A percentile compares a stretch with the other conserved stretches of the same genome.
Evolutionary conservation across 2,113 vertebrate genomes (phyloP).

Genomic region (Poeciliopsis retropinna): DNA sequence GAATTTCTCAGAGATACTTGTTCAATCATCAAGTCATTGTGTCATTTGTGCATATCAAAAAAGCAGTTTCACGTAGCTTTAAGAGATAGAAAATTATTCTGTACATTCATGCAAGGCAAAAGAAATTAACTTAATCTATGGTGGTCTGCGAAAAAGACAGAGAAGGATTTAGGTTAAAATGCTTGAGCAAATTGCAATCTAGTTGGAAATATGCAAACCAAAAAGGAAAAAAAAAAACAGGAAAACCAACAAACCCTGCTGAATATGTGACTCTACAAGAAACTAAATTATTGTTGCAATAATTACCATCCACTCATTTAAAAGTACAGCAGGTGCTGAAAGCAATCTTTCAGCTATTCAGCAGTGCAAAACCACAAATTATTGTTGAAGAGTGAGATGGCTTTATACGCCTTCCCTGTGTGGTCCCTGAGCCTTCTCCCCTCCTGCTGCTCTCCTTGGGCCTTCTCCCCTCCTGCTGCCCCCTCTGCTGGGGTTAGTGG

Average conservation of each 20-base stretch:
- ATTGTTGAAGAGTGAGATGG: slow-evolving; percentile 56
- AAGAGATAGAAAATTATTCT: too few relatives aligned
- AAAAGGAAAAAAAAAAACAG: not conserved
- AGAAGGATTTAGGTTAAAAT: not conserved
- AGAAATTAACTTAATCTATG: too few relatives aligned
- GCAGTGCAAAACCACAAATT: slow-evolving; percentile 69
- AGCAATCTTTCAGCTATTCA: slow-evolving; percentile 57
- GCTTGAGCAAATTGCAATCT: not conserved
- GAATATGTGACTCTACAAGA: slow-evolving; percentile 27
- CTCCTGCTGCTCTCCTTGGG: slow-evolving; percentile 58
- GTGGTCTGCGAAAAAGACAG: too few relatives aligned
- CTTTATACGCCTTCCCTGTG: slow-evolving; percentile 71
- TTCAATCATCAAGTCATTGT: too few relatives aligned
- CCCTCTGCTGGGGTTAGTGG: slow-evolving; percentile 69
- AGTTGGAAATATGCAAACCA: not conserved
- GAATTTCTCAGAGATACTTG: too few relatives aligned
- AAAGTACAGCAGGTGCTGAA: slow-evolving; percentile 51
- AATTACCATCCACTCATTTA: slow-evolving; percentile 48
- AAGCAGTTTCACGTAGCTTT: too few relatives aligned
- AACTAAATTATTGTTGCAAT: slow-evolving; percentile 35
- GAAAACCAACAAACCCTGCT: not conserved
- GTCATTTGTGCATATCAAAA: too few relatives aligned
- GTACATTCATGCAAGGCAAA: too few relatives aligned
- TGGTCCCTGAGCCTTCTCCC: slow-evolving; percentile 63
- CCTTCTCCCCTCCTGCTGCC: slow-evolving; percentile 62